Evolutionary conservation across 1,140 invertebrate genomes (phyloP).

Genomic region (Drosophila quadrilineata): DNA sequence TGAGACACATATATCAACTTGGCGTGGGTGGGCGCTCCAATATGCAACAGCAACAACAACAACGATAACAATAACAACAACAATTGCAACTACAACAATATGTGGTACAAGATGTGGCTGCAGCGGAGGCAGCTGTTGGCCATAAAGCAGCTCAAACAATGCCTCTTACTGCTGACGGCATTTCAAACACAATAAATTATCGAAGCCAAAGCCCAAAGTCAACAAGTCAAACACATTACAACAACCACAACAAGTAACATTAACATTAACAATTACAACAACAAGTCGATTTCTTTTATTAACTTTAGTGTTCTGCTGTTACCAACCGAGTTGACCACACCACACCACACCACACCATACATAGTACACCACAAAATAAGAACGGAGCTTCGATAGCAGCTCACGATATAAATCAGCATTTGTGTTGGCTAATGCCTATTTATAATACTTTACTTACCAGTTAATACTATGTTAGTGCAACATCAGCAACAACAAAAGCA

Average conservation of each 20-base stretch:
- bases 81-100: not conserved
- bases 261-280: not conserved
- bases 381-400: too few relatives aligned
- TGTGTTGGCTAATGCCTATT: conserved; percentile 45
- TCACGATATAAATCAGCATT: conserved; percentile 69
- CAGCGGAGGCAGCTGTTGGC: conserved; percentile 52
- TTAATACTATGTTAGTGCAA: conserved; percentile 17
- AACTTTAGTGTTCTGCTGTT: conserved; percentile 36
- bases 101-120: not conserved
- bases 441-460: conserved; percentile 31
- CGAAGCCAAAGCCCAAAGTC: conserved; percentile 66
- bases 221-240: conserved; percentile 72
- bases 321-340: conserved; percentile 59
- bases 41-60: conserved; percentile 15
- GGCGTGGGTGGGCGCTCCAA: conserved; percentile 43
- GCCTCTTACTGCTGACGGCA: conserved; percentile 60
- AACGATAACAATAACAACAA: not conserved
- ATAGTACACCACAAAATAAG: too few relatives aligned
- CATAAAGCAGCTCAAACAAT: conserved; percentile 64
- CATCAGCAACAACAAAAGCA: conserved; percentile 8
- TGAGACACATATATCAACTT: not conserved
- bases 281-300: conserved; percentile 14
- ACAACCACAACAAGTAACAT: conserved; percentile 7
- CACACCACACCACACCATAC: too few relatives aligned
- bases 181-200: conserved; percentile 75